Conservation (phyloP, 2,888 invertebrate species). For the Cosmopolites sordidus region DNA sequence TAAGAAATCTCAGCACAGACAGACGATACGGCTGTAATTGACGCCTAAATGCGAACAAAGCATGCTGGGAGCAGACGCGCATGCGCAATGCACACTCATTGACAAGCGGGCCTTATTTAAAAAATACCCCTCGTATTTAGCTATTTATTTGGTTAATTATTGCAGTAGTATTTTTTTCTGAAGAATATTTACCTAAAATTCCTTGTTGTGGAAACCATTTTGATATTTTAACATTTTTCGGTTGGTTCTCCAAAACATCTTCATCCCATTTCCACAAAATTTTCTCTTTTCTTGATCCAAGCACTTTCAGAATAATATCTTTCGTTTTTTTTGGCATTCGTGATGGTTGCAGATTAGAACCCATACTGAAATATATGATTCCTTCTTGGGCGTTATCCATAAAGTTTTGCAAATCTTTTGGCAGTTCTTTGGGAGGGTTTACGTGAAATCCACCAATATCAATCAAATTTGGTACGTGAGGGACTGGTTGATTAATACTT, state of each 20-base stretch:
- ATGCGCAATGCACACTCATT: too few species aligned
- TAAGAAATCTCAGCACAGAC: too few species aligned
- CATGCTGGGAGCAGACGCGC: too few species aligned
- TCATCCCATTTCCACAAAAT: conserved; percentile 70
- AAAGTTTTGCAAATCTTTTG: conserved; percentile 50
- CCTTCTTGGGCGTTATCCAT: conserved; percentile 54
- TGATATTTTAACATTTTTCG: conserved; percentile 45
- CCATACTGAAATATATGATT: conserved; percentile 58
- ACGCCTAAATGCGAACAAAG: too few species aligned
- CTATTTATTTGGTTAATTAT: too few species aligned
- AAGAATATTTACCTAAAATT: conserved; percentile 33
- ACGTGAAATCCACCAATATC: conserved; percentile 57
- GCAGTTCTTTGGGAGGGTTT: conserved; percentile 34
- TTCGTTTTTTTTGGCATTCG: conserved; percentile 53
- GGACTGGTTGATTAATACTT: conserved; percentile 51
- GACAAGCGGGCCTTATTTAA: too few species aligned
- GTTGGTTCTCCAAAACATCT: conserved; percentile 40
- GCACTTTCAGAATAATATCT: conserved; percentile 54
- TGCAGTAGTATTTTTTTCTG: too few species aligned
- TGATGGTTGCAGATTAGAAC: conserved; percentile 55
- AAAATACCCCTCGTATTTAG: too few species aligned
- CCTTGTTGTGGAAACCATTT: conserved; percentile 41
- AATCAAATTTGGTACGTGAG: conserved; percentile 54
- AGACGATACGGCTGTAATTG: too few species aligned
- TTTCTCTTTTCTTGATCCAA: conserved; percentile 57